These are phyloP conservation scores for Littorina saxatilis DNA, from an alignment of 1,140 invertebrate species.

Conservation along the genomic window DNA sequence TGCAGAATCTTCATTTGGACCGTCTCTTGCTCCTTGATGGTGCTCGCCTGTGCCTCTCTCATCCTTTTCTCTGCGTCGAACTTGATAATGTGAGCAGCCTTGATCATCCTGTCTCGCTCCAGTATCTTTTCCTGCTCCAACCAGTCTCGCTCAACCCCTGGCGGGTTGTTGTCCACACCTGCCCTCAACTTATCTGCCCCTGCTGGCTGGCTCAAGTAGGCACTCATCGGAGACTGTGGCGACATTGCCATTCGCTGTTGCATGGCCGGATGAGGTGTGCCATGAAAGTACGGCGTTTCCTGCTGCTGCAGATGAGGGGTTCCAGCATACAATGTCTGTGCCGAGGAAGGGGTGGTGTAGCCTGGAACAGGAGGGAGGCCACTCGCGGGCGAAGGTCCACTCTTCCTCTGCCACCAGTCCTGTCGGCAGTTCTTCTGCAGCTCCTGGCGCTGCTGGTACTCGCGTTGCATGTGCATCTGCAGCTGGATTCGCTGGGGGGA, in stretches of 20 bases:
- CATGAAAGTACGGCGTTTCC: background rate
- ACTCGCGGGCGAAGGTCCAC: background rate
- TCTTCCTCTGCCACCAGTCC: constrained; percentile 19
- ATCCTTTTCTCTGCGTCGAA: constrained; percentile 6
- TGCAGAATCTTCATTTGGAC: background rate
- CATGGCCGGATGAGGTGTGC: no score
- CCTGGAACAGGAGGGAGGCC: background rate
- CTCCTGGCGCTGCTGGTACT: constrained; percentile 8
- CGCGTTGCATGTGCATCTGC: constrained; percentile 5
- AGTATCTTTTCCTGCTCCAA: background rate
- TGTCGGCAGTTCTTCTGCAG: constrained; percentile 19
- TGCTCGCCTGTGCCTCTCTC: background rate
- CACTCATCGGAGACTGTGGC: background rate
- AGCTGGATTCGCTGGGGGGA: constrained; percentile 9
- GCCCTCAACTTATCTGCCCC: background rate
- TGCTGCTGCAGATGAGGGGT: background rate
- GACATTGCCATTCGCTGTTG: no score
- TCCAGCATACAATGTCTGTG: background rate
- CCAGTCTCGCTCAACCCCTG: background rate
- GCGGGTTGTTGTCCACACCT: background rate
- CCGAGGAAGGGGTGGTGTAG: background rate
- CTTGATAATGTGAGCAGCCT: constrained; percentile 15
- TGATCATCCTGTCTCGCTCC: constrained; percentile 8
- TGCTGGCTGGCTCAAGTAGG: background rate
- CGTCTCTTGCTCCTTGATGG: background rate